Conservation (phyloP, 2,797 vertebrate genomes). For the Florisuga fusca region DNA sequence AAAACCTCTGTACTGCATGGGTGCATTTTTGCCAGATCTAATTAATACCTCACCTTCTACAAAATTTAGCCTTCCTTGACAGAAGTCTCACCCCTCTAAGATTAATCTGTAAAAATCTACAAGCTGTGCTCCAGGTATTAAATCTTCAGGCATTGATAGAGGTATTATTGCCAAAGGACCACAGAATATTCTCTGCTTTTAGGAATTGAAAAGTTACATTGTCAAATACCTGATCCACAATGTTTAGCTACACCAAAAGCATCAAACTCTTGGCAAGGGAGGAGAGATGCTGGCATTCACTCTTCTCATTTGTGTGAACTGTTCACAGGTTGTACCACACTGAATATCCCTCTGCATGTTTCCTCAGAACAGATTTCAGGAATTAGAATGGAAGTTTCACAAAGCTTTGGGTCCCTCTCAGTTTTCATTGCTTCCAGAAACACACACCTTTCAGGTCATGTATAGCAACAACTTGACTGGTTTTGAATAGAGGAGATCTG, state of each 20-base stretch:
- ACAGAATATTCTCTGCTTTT: not conserved
- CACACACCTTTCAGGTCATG: fast-evolving
- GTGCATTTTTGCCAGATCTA: not conserved
- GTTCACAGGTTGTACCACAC: not conserved
- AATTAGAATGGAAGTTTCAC: not conserved
- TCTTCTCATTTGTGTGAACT: not conserved
- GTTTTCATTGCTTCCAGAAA: not conserved
- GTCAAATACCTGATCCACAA: not conserved
- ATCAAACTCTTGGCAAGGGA: not conserved
- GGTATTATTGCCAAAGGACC: not conserved
- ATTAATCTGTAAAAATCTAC: not conserved
- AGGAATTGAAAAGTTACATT: not conserved
- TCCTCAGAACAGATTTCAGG: not conserved
- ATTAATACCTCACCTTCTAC: not conserved
- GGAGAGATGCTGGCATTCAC: not conserved
- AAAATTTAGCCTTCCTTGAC: not conserved
- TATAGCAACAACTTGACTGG: fast-evolving
- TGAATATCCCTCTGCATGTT: not conserved
- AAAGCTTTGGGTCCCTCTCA: not conserved
- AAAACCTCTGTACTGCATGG: fast-evolving
- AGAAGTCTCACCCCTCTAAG: not conserved
- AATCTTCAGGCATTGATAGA: not conserved
- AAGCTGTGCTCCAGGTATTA: not conserved
- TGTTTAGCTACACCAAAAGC: not conserved
- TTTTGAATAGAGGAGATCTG: not conserved